phyloP scores from a whole-genome alignment of 2,113 vertebrate species.

The Pomatostomus ruficeps region DNA sequence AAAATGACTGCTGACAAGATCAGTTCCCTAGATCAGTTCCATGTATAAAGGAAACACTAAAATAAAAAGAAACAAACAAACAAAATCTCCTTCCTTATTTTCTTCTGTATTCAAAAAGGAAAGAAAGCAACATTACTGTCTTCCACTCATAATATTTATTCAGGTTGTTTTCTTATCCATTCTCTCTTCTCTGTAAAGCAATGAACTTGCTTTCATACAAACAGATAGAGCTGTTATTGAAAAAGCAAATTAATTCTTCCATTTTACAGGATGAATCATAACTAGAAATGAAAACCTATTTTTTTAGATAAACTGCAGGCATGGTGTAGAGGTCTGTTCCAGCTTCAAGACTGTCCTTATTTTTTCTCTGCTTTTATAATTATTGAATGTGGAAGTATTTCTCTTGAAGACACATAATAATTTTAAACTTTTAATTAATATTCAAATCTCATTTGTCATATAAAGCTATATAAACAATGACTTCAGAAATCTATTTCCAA shows the following conservation, averaged over 20 bases:
- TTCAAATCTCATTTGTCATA: background rate
- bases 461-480: background rate
- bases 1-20: background rate
- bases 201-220: background rate
- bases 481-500: background rate
- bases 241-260: background rate
- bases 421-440: background rate
- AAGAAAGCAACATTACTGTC: conserved; percentile 18
- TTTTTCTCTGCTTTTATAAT: background rate
- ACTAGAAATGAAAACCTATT: background rate
- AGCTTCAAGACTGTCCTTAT: background rate
- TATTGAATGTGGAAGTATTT: background rate
- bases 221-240: background rate
- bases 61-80: background rate
- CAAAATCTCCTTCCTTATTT: background rate
- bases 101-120: background rate
- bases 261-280: background rate
- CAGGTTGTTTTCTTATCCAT: background rate
- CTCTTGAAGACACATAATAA: background rate
- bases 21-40: background rate
- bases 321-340: background rate
- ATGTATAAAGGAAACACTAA: background rate
- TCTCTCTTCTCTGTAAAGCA: background rate
- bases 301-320: background rate
- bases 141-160: background rate